phyloP scores from a whole-genome alignment of 2,797 vertebrate genomes.

The Schizopygopsis malacanthus region DNA sequence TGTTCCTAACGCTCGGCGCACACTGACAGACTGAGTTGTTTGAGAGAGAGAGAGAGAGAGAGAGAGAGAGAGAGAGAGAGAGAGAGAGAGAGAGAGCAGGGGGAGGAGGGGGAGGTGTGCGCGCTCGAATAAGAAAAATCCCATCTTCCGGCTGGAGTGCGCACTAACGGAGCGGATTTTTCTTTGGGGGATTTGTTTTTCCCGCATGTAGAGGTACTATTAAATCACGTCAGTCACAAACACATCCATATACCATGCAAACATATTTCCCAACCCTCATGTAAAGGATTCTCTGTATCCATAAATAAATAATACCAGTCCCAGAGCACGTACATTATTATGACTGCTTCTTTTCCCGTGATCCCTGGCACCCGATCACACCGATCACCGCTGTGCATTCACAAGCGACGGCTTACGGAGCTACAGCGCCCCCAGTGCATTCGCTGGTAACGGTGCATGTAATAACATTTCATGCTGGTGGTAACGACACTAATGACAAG shows the following conservation, averaged over 20 bases:
- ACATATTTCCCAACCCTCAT: slow-evolving; percentile 41
- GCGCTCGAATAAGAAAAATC: slow-evolving; percentile 65
- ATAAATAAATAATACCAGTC: slow-evolving; percentile 44
- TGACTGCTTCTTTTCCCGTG: background rate
- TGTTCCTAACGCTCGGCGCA: slow-evolving; percentile 71
- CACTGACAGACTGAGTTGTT: slow-evolving; percentile 78
- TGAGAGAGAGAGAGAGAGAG: slow-evolving; percentile 64
- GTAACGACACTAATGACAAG: slow-evolving; percentile 63
- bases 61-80: slow-evolving; percentile 57
- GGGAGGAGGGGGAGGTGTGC: slow-evolving; percentile 38
- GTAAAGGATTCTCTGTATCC: slow-evolving; percentile 2
- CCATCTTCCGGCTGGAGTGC: slow-evolving; percentile 75
- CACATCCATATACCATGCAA: slow-evolving; percentile 61
- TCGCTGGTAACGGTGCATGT: slow-evolving; percentile 46
- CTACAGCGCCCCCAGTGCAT: slow-evolving; percentile 56
- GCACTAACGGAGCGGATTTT: slow-evolving; percentile 71
- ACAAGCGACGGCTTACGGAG: slow-evolving; percentile 44
- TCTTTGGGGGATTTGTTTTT: slow-evolving; percentile 64
- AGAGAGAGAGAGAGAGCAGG: background rate
- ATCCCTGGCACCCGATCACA: slow-evolving; percentile 39
- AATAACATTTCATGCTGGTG: slow-evolving; percentile 48
- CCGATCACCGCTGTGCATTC: slow-evolving; percentile 30
- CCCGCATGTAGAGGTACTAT: slow-evolving; percentile 60
- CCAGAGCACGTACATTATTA: slow-evolving; percentile 62
- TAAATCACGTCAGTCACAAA: slow-evolving; percentile 68